Evolutionary conservation across 2,113 vertebrate genomes (phyloP).

Genomic region (Thymallus thymallus): DNA sequence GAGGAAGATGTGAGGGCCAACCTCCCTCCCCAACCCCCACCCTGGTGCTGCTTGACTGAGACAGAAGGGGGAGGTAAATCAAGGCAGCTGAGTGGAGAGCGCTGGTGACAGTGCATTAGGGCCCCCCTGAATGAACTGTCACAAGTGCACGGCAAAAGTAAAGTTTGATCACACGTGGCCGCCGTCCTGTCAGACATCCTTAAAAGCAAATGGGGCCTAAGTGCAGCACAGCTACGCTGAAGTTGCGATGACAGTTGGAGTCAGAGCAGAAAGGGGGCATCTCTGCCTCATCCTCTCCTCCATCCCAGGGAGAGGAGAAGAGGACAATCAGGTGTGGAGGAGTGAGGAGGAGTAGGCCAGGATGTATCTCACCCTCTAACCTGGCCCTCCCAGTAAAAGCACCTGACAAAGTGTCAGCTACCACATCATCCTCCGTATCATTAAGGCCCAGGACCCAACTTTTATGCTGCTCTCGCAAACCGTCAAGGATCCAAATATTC

Average conservation of each 20-base stretch:
- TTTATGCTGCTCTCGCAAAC: slow-evolving; percentile 62
- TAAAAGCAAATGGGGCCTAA: slow-evolving; percentile 80
- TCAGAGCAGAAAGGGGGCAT: slow-evolving; percentile 56
- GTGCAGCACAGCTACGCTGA: slow-evolving; percentile 70
- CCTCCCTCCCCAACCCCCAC: slow-evolving; percentile 27
- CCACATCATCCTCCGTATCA: slow-evolving; percentile 65
- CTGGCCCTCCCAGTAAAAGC: slow-evolving; percentile 57
- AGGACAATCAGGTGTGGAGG: slow-evolving; percentile 70
- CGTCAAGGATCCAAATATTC: slow-evolving; percentile 38
- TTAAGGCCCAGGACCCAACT: slow-evolving; percentile 53
- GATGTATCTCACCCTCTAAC: slow-evolving; percentile 49
- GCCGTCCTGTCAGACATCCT: slow-evolving; percentile 78
- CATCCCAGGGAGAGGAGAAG: slow-evolving; percentile 35
- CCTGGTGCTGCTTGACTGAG: slow-evolving; percentile 65
- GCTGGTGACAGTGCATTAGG: slow-evolving; percentile 77
- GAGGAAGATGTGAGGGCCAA: slow-evolving; percentile 2
- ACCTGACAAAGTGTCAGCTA: slow-evolving; percentile 73
- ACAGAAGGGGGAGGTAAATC: slow-evolving; percentile 76
- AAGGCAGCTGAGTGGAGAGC: slow-evolving; percentile 74
- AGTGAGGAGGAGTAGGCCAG: slow-evolving; percentile 53
- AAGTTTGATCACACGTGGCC: slow-evolving; percentile 75
- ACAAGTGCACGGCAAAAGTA: slow-evolving; percentile 70
- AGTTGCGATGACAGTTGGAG: slow-evolving; percentile 70
- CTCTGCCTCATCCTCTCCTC: slow-evolving; percentile 57
- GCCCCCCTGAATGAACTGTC: slow-evolving; percentile 75